These are phyloP conservation scores for Daktulosphaira vitifoliae DNA, from an alignment of 1,140 invertebrate genomes.

Conservation along the genomic window DNA sequence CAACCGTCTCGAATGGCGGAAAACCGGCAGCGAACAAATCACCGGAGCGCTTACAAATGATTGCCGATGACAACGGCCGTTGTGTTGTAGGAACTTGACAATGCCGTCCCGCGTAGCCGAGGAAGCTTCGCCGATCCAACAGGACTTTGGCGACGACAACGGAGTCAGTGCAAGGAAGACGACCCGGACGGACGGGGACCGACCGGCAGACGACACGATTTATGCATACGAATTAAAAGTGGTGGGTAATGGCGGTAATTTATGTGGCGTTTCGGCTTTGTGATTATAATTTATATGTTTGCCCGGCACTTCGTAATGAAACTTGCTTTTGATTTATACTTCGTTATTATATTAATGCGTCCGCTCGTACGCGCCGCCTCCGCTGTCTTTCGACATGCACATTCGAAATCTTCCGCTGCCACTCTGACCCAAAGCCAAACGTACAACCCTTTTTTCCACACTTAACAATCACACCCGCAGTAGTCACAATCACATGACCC, in stretches of 20 bases:
- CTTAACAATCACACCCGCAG: no score
- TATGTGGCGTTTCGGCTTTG: conserved; percentile 33
- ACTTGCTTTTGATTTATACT: conserved; percentile 34
- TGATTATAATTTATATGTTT: conserved; percentile 34
- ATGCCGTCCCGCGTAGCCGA: no score
- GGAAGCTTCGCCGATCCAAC: no score
- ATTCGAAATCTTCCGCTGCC: neutral
- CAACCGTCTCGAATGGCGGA: no score
- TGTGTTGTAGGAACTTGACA: no score
- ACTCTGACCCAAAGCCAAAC: neutral
- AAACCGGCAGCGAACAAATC: no score
- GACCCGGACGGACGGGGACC: conserved; percentile 5
- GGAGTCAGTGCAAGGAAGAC: neutral
- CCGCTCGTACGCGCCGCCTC: conserved; percentile 23
- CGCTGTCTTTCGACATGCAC: neutral
- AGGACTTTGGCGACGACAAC: neutral
- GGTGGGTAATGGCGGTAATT: conserved; percentile 28
- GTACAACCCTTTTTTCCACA: no score
- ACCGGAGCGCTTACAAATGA: no score
- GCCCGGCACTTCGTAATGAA: conserved; percentile 33
- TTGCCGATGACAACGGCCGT: no score
- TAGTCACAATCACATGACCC: no score
- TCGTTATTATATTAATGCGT: conserved; percentile 34
- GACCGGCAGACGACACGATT: conserved; percentile 14
- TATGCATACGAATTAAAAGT: conserved; percentile 34